These are phyloP conservation scores for Meleagris gallopavo DNA, from an alignment of 2,113 vertebrate genomes.

Conservation along the genomic window DNA sequence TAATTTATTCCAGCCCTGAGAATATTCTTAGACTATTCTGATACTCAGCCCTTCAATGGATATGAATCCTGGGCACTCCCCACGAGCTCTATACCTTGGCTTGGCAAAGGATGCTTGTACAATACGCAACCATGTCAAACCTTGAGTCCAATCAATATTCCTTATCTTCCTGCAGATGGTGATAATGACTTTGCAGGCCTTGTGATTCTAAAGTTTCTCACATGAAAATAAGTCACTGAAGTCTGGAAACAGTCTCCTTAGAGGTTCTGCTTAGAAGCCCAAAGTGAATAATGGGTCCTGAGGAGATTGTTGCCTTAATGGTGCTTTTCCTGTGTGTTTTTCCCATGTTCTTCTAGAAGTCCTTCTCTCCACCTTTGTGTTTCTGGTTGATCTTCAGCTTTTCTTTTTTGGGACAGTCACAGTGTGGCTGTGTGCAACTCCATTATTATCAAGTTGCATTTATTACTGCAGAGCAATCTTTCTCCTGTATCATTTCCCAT, in stretches of 20 bases:
- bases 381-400: not conserved
- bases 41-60: not conserved
- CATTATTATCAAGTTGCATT: not conserved
- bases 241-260: not conserved
- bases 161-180: not conserved
- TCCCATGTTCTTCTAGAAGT: not conserved
- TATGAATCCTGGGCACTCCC: not conserved
- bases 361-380: not conserved
- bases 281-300: not conserved
- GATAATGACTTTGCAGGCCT: not conserved
- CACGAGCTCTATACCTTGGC: not conserved
- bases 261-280: not conserved
- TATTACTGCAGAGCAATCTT: not conserved
- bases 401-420: not conserved
- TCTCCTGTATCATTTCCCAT: not conserved
- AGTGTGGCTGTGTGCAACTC: rapidly evolving
- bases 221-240: not conserved
- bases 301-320: not conserved
- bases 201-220: not conserved
- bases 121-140: not conserved
- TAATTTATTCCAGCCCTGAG: conserved; percentile 15
- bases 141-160: not conserved
- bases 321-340: not conserved
- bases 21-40: not conserved
- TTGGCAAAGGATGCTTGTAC: not conserved